Evolutionary conservation across 2,113 vertebrate species (phyloP), one percentile per base, ranked within the genome.

Genomic region (Megalops atlanticus): DNA sequence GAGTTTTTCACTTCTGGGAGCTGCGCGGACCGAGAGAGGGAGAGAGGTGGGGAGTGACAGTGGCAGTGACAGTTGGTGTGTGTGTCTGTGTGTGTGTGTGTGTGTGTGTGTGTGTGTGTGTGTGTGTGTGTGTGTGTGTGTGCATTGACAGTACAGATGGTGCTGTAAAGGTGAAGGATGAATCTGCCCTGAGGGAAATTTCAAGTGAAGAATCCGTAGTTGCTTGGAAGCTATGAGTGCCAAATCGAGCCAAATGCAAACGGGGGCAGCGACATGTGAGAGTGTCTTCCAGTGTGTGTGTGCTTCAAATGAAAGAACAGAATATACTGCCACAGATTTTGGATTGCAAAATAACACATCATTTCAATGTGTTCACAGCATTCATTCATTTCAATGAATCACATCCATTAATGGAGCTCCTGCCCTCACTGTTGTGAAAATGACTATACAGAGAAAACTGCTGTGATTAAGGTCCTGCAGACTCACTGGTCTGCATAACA

Each of bases 171-270:
- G 0, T 39, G 70, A 73, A 40, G 36, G 36, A 7, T 11, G 70
- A 73, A 39, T 14, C 64, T 31, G 64, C n/a, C 64, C 64, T 69
- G 31, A 27, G 64, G 27, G 4, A 27, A 69, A 27, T 68, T 68
- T 24, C 27, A 2, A 71, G 27, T 36, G 12, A 43, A 43, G 16
- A 2, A 27, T 4, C 73, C 40, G 4, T n/a, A 38, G 73, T 74
- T 24, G 73, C 21, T 7, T 27, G 21, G 73, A 74, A 24, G 73
- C 40, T 7, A 41, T 6, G 36, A 39, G 14, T 15, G 36, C n/a
- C 35, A 41, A 74, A 49, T 49, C 24, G 31, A 76, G 45, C 49
- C 49, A 76, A 21, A 58, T 77, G n/a, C 49, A 40, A 41, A n/a
- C n/a, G n/a, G n/a, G n/a, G n/a, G n/a, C n/a, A n/a, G n/a, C n/a